Base-by-base conservation (phyloP, 2,888 invertebrate species). In the Capitulum mitella region DNA sequence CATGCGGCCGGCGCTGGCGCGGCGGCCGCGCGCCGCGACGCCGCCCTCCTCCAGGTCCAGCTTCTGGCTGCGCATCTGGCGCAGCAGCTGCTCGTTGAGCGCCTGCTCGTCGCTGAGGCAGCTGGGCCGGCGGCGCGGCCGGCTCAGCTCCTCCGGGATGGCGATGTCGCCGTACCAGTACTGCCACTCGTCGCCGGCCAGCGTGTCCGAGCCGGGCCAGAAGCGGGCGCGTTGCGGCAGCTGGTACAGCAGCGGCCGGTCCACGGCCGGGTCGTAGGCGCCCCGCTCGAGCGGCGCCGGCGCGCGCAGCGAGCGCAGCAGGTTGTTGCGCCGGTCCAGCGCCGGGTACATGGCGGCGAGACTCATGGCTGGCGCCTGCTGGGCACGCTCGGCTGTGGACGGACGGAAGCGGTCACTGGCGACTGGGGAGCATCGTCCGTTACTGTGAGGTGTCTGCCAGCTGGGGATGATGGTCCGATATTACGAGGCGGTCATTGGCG, bases 111-210 rank as follows among this genome's bases (percentile, higher is more conserved):
- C 46, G 12, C 43, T 10, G 10, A 75, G 75, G 29, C 75, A 75
- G 75, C 29, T 46, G 75, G 75, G 75, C 40, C 75, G 75, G n/a
- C 75, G 75, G 43, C 75, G 75, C 29, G 40, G 75, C 43, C 46
- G 26, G 43, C 14, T 43, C 43, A 75, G 75, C 75, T 75, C 75
- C n/a, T 46, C 46, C 14, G 75, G 75, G 46, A 75, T 43, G 75
- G n/a, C 75, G 46, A 75, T 75, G 75, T 75, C 75, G 43, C 75
- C 75, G 43, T 75, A 75, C 75, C 75, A 75, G 75, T 75, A 75
- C 43, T 43, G 75, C 75, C 75, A 75, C 75, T 75, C 75, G 75
- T 43, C 75, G 43, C 75, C 75, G 29, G 2, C n/a, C 75, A 75
- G 46, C n/a, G n/a, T 12, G 75, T 75, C 75, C 5, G 43, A 29